phyloP scores from a whole-genome alignment of 2,113 vertebrate genomes.

The Turnix velox region DNA sequence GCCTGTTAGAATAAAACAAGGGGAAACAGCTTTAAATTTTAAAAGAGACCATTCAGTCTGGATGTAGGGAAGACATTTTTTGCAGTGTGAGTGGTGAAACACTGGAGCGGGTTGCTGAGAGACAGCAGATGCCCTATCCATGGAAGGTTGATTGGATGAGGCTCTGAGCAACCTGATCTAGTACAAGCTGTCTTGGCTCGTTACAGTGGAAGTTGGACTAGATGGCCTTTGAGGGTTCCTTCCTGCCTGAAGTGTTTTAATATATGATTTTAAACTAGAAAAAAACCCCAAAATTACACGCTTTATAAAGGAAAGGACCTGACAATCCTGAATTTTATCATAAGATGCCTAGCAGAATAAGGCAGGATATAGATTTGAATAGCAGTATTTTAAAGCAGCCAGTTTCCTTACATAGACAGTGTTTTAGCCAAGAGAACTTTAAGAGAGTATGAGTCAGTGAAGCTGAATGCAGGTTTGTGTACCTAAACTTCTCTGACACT shows the following conservation, averaged over 20 bases:
- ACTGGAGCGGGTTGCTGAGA: background rate
- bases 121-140: background rate
- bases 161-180: background rate
- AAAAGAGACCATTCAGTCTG: background rate
- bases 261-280: background rate
- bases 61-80: background rate
- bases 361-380: background rate
- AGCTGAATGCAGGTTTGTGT: background rate
- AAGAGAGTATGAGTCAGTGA: background rate
- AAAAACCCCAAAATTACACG: no score
- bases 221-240: background rate
- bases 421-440: background rate
- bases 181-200: background rate
- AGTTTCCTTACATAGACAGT: background rate
- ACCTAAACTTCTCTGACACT: accelerated
- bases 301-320: background rate
- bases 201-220: background rate
- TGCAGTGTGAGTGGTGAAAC: background rate
- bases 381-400: background rate
- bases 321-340: background rate
- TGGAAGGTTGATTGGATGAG: background rate
- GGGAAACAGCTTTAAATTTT: background rate
- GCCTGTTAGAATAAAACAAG: background rate
- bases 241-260: background rate
- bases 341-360: background rate